Evolutionary conservation across 2,113 vertebrate genomes (phyloP).

Genomic region (Gobiocypris rarus): DNA sequence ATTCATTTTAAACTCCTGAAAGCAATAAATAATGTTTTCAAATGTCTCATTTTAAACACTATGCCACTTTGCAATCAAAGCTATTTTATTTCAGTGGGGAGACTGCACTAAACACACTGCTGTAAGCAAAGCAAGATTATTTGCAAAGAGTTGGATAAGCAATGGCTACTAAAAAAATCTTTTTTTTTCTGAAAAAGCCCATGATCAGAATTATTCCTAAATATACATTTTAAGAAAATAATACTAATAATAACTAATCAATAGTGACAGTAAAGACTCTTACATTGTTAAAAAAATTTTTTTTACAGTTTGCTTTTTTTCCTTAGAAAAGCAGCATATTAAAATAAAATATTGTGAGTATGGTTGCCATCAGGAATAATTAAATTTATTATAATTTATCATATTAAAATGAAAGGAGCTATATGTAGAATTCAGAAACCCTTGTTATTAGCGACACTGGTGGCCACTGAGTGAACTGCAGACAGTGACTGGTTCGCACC

Average conservation of each 20-base stretch:
- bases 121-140: conserved; percentile 13
- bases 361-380: background rate
- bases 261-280: too few relatives aligned
- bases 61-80: conserved; percentile 1
- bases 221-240: background rate
- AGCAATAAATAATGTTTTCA: conserved; percentile 10
- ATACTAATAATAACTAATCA: too few relatives aligned
- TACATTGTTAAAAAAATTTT: too few relatives aligned
- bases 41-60: background rate
- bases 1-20: conserved; percentile 15
- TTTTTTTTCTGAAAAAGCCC: background rate
- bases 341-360: background rate
- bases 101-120: background rate
- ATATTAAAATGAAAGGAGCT: too few relatives aligned
- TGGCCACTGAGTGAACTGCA: too few relatives aligned
- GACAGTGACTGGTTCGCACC: too few relatives aligned
- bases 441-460: too few relatives aligned
- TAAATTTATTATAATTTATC: too few relatives aligned
- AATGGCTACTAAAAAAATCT: conserved; percentile 31
- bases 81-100: conserved; percentile 3
- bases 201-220: background rate
- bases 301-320: too few relatives aligned
- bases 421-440: too few relatives aligned
- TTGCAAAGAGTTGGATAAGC: background rate
- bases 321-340: background rate